Base-by-base conservation (phyloP, 1,140 invertebrate species). In the Brachionus rubens region DNA sequence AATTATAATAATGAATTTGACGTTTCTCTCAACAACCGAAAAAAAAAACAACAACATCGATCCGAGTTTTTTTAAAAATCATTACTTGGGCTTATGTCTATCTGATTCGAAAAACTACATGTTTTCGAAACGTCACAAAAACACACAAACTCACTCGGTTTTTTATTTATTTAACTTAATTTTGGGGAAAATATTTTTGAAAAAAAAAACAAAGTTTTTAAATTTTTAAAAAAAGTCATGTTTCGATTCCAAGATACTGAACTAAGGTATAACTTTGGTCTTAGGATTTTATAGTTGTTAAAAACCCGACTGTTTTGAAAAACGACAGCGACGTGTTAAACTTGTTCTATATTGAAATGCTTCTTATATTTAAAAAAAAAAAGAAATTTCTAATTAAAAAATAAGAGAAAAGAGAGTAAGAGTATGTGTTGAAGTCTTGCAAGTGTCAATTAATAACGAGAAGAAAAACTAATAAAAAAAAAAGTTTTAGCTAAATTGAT, bases 371-470 rank as follows among this genome's bases (percentile, higher is more conserved):
- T 36, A 33, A 59, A 59, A 36, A 33, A 59, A 59, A 59, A 59
- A 54, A 62, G n/a, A 43, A 14, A 14, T 7, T 46, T 46, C n/a
- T 46, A 46, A 14, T 46, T 46, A 14, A 46, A 65, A 65, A 21
- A 21, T 9, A 16, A 65, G 19, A 14, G 21, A n/a, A n/a, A n/a
- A 26, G 41, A 41, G 30, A 65, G 26, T 56, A 56, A 40, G 36
- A 65, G 36, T 65, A 65, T 65, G 59, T 65, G 59, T 41, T 65
- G 59, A 65, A 65, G 59, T 65, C 59, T 65, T 65, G 59, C 59
- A 65, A 65, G 59, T 65, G 59, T 65, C 59, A 65, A 65, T 65
- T 65, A 65, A 65, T 65, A 41, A 65, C 40, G 54, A 59, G 54
- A 59, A 59, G 33, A 59, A 48, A 65, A 65, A 65, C 59, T 65